phyloP scores from a whole-genome alignment of 2,113 vertebrate genomes.

The Apteryx mantelli region DNA sequence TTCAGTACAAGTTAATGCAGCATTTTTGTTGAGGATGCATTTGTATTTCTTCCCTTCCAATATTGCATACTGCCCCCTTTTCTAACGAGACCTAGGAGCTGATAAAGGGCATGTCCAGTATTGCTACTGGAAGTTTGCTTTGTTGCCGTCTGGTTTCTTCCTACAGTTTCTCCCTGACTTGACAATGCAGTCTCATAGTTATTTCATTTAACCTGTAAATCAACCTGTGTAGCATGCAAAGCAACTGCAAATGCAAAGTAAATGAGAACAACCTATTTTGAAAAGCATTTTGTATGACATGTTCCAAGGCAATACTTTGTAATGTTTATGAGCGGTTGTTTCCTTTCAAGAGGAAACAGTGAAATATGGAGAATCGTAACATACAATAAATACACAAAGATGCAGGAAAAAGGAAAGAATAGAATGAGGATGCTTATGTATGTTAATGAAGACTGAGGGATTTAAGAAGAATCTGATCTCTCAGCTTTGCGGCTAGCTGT shows the following conservation, averaged over 20 bases:
- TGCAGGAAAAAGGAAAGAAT: background rate
- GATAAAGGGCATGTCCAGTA: background rate
- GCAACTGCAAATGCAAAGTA: background rate
- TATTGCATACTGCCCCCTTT: background rate
- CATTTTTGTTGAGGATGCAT: background rate
- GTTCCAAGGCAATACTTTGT: background rate
- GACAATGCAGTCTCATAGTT: background rate
- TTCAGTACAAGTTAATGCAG: background rate
- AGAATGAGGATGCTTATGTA: background rate
- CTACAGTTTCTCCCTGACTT: conserved; percentile 7
- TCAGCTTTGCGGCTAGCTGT: background rate
- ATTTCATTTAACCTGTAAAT: conserved; percentile 30
- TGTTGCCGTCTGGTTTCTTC: background rate
- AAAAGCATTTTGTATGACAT: background rate
- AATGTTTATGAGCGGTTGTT: background rate
- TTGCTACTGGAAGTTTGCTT: background rate
- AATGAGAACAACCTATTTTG: background rate
- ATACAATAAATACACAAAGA: background rate
- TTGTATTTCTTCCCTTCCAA: background rate
- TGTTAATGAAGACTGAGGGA: background rate
- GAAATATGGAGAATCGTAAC: background rate
- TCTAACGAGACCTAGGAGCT: background rate
- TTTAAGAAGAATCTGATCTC: background rate
- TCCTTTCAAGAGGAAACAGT: background rate
- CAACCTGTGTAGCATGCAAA: background rate